A percentile compares a stretch with the other conserved stretches of the same genome.
These are phyloP conservation scores for Epinephelus malabaricus DNA, from an alignment of 2,797 vertebrate genomes.

Conservation along the genomic window DNA sequence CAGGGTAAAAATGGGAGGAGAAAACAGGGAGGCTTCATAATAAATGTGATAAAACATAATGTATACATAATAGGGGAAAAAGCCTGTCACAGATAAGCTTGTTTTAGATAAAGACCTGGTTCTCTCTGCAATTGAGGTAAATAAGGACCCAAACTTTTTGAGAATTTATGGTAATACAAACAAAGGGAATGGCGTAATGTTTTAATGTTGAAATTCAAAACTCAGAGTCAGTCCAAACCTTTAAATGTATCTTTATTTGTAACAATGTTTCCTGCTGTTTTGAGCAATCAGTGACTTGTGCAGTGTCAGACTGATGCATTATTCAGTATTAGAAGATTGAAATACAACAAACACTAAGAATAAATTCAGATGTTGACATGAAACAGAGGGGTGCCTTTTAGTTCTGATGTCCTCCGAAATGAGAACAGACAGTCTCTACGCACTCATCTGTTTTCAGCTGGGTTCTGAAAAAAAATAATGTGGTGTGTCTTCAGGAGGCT, in stretches of 20 bases:
- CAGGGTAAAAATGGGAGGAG: too few relatives aligned
- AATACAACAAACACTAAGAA: constrained; percentile 3
- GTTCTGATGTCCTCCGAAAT: background rate
- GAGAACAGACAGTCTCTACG: background rate
- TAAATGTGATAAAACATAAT: too few relatives aligned
- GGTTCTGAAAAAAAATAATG: constrained; percentile 1
- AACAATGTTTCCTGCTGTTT: background rate
- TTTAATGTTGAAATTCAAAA: background rate
- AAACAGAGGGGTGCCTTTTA: background rate
- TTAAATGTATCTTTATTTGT: background rate
- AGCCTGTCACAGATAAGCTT: background rate
- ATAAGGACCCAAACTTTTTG: background rate
- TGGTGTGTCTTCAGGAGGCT: background rate
- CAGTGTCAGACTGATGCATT: constrained; percentile 3
- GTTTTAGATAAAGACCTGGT: background rate
- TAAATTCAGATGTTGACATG: background rate
- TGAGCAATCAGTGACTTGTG: background rate
- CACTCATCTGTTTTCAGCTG: background rate
- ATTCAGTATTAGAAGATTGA: background rate
- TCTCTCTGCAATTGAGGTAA: background rate
- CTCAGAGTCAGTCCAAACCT: background rate
- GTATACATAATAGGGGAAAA: background rate
- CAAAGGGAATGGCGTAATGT: background rate
- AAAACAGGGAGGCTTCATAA: too few relatives aligned
- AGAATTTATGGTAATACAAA: background rate